Evolutionary conservation across 2,888 invertebrate genomes (phyloP).

Genomic region (Papilio demoleus): DNA sequence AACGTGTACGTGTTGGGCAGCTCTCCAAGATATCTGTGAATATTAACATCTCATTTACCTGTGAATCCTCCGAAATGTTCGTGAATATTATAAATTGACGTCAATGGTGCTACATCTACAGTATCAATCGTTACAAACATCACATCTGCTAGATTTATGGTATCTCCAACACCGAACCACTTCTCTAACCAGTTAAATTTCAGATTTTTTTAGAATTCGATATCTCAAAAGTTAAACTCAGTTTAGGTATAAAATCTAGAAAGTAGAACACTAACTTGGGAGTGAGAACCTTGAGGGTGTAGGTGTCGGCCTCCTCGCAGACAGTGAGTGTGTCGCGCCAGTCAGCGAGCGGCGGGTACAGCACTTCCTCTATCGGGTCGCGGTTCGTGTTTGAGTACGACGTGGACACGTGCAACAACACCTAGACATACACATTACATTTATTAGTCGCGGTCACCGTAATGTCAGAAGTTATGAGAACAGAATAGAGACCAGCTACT

Average conservation of each 20-base stretch:
- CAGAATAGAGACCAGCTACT: not conserved
- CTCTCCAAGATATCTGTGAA: constrained; percentile 82
- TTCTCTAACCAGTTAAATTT: too few species aligned
- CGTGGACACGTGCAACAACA: constrained; percentile 92
- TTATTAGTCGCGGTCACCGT: not conserved
- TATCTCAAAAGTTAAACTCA: too few species aligned
- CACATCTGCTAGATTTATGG: too few species aligned
- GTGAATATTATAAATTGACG: too few species aligned
- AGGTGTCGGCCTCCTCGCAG: constrained; percentile 84
- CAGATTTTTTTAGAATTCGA: too few species aligned
- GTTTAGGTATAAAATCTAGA: not conserved
- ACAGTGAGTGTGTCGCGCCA: constrained; percentile 87
- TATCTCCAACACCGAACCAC: too few species aligned
- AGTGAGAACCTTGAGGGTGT: constrained; percentile 82
- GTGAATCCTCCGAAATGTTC: too few species aligned
- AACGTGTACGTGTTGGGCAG: constrained; percentile 97
- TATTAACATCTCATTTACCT: too few species aligned
- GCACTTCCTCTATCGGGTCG: constrained; percentile 87
- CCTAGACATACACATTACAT: constrained; percentile 59
- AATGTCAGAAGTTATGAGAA: not conserved
- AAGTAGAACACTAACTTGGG: constrained; percentile 80
- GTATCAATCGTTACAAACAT: too few species aligned
- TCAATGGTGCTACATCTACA: too few species aligned
- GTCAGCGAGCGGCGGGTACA: constrained; percentile 88
- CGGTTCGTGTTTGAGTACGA: constrained; percentile 93